Conservation (phyloP, 2,888 invertebrate genomes). For the Polydrusus pterygomalis region DNA sequence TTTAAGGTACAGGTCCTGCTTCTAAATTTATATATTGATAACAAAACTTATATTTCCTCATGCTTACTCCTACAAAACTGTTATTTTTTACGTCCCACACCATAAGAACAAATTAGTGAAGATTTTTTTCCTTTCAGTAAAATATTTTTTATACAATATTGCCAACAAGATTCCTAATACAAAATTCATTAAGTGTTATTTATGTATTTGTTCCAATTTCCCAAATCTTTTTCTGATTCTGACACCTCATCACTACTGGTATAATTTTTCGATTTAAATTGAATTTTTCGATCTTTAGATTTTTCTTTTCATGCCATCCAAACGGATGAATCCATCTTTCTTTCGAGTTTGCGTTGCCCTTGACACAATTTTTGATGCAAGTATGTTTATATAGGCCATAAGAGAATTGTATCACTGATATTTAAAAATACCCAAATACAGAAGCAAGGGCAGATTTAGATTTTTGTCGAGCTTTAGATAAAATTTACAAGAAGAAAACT, state of each 20-base stretch:
- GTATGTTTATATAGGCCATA: neutral
- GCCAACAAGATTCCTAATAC: neutral
- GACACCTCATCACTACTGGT: constrained; percentile 15
- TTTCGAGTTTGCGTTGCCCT: neutral
- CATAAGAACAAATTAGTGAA: neutral
- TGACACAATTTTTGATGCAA: constrained; percentile 3
- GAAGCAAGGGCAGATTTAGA: too few species aligned
- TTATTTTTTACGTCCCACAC: too few species aligned
- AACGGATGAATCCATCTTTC: neutral
- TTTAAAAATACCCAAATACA: too few species aligned
- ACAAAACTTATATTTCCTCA: too few species aligned
- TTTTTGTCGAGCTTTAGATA: too few species aligned
- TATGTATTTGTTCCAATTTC: constrained; percentile 18
- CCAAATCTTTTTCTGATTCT: constrained; percentile 2
- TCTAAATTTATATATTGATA: too few species aligned
- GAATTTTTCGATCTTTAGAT: constrained; percentile 19
- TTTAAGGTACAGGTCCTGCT: too few species aligned
- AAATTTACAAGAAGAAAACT: too few species aligned
- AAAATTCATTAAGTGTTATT: constrained; percentile 7
- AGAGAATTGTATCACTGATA: neutral
- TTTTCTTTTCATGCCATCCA: neutral
- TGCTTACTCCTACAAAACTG: too few species aligned
- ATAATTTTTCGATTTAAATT: constrained; percentile 26
- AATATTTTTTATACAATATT: neutral
- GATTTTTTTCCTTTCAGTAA: neutral